phyloP scores from a whole-genome alignment of 1,140 invertebrate genomes.

The Scaptomyza hsui region DNA sequence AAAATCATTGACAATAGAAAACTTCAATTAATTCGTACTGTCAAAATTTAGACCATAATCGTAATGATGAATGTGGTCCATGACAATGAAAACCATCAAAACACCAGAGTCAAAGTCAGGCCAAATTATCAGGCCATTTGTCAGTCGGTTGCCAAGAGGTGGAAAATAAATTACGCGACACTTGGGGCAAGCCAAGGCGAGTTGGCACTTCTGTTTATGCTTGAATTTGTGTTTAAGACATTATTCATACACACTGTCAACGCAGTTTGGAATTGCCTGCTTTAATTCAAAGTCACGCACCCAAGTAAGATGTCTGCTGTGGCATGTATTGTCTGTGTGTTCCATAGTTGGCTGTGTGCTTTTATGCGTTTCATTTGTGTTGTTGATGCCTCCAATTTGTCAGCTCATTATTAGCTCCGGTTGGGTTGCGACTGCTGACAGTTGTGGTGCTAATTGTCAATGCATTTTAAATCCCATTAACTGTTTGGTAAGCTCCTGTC shows the following conservation, averaged over 20 bases:
- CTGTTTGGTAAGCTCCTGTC: background rate
- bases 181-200: constrained; percentile 30
- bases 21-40: constrained; percentile 16
- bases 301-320: constrained; percentile 26
- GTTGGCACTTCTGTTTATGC: constrained; percentile 28
- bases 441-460: constrained; percentile 35
- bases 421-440: constrained; percentile 17
- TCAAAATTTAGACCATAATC: background rate
- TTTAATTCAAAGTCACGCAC: constrained; percentile 38
- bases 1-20: background rate
- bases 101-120: constrained; percentile 1
- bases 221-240: constrained; percentile 7
- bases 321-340: constrained; percentile 13
- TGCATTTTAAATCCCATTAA: background rate
- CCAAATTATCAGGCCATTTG: constrained; percentile 37
- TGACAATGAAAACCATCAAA: constrained; percentile 12
- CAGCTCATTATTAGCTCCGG: constrained; percentile 36
- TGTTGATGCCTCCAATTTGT: constrained; percentile 31
- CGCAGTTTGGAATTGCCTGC: constrained; percentile 32
- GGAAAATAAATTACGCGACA: constrained; percentile 37
- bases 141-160: constrained; percentile 24
- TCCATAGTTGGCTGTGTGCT: constrained; percentile 8
- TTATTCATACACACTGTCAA: constrained; percentile 28
- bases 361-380: constrained; percentile 14
- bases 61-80: background rate